Evolutionary conservation across 2,797 vertebrate genomes (phyloP), one percentile per base, ranked within the genome.

Genomic region (Danio choprae): DNA sequence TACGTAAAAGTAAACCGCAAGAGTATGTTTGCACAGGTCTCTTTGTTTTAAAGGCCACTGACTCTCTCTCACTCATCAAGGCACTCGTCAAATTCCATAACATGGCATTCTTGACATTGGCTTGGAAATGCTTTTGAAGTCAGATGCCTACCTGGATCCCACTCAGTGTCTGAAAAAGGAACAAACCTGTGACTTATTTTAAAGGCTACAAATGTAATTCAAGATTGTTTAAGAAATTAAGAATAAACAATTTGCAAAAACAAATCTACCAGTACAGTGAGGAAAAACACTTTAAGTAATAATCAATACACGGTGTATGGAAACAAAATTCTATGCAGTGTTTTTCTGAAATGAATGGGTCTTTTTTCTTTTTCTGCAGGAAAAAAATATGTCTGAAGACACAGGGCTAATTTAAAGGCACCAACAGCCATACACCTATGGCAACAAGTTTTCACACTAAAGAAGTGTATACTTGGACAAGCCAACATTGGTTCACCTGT

Each of bases 21-120:
- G 72, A 85, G 85, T 88, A 86, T 85, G 82, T 90, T 87, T 86
- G 89, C 90, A 91, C 87, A 87, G 80, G 86, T 81, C 86, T 90
- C 87, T 87, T 89, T 91, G 87, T 89, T 91, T 88, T 88, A 84
- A 29, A 84, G 85, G 88, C 87, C 84, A 67, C 71, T 72, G 87
- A 87, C 87, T 81, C 75, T 1, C 15, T 58, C 0, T 18, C 20
- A 12, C 20, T 10, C 18, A 41, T 56, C 69, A 55, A 72, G 55
- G 60, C 51, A 78, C 70, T 68, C 60, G 68, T 76, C 41, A 77
- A 68, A 16, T 60, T 55, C 75, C 70, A 64, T 50, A 29, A 81
- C 51, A 29, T 29, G 43, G 6, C 10, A 13, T 64, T 76, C 79
- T 83, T 53, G 76, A 75, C 56, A 72, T 55, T n/a, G 18, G 56